phyloP scores from a whole-genome alignment of 1,140 invertebrate species.

The Dolichoris vasculosae region DNA sequence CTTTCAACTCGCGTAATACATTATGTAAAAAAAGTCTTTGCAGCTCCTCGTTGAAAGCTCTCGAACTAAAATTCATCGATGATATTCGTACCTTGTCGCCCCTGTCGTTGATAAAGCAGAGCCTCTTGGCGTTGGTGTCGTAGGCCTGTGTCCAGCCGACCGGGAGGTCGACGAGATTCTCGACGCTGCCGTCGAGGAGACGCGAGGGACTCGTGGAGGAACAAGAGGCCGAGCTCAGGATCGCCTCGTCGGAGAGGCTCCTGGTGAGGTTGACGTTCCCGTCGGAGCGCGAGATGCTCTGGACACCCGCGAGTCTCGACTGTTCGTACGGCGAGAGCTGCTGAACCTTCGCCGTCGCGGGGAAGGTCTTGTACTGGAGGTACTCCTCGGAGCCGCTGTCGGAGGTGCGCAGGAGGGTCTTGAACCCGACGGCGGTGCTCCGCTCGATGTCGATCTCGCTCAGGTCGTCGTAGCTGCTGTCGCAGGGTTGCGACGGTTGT shows the following conservation, averaged over 20 bases:
- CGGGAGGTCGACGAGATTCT: slow-evolving; percentile 63
- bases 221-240: slow-evolving; percentile 58
- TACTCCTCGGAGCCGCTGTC: slow-evolving; percentile 67
- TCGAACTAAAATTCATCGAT: no score
- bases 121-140: slow-evolving; percentile 61
- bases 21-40: no score
- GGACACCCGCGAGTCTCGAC: background rate
- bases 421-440: slow-evolving; percentile 65
- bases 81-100: slow-evolving; percentile 62
- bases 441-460: slow-evolving; percentile 60
- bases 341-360: slow-evolving; percentile 39
- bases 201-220: slow-evolving; percentile 55
- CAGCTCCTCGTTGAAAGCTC: no score
- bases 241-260: slow-evolving; percentile 61
- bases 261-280: slow-evolving; percentile 51
- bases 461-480: slow-evolving; percentile 50
- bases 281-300: slow-evolving; percentile 32
- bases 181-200: slow-evolving; percentile 50
- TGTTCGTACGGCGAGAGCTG: slow-evolving; percentile 35
- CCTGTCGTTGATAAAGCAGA: slow-evolving; percentile 63
- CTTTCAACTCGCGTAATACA: no score
- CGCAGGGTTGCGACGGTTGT: background rate
- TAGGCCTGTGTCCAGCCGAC: slow-evolving; percentile 64
- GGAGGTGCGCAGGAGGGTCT: slow-evolving; percentile 62
- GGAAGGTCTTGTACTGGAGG: slow-evolving; percentile 63